phyloP scores from a whole-genome alignment of 1,140 invertebrate genomes.

The Platyscapa corneri region DNA sequence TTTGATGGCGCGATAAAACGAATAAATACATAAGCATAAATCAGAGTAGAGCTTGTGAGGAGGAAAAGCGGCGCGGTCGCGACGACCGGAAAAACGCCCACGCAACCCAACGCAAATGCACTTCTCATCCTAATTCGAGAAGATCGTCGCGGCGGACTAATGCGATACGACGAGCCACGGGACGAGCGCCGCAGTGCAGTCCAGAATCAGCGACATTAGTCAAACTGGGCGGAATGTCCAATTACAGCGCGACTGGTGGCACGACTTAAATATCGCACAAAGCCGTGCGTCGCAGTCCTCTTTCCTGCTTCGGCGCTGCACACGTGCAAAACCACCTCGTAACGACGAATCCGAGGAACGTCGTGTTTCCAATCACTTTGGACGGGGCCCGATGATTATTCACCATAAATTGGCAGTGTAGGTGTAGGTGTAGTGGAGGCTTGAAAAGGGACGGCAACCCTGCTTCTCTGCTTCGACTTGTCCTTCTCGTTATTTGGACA shows the following conservation, averaged over 20 bases:
- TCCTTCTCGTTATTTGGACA: no score
- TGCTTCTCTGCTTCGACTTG: no score
- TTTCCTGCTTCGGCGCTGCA: background rate
- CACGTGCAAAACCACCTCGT: background rate
- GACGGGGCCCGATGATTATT: background rate
- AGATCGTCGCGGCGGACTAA: conserved; percentile 12
- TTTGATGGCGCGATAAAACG: no score
- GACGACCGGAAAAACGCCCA: conserved; percentile 5
- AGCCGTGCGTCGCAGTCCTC: background rate
- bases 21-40: no score
- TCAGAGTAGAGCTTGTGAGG: no score
- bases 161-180: conserved; percentile 28
- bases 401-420: background rate
- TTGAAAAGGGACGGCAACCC: no score
- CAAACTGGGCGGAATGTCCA: conserved; percentile 50
- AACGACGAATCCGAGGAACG: background rate
- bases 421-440: no score
- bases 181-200: background rate
- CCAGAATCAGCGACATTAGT: conserved; percentile 42
- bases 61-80: no score
- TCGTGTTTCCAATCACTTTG: background rate
- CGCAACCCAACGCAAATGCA: background rate
- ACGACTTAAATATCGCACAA: conserved; percentile 47
- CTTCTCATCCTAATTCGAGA: conserved; percentile 51
- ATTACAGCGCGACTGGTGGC: conserved; percentile 49